Base-by-base conservation (phyloP, 1,140 invertebrate species). In the Idris sp. region DNA sequence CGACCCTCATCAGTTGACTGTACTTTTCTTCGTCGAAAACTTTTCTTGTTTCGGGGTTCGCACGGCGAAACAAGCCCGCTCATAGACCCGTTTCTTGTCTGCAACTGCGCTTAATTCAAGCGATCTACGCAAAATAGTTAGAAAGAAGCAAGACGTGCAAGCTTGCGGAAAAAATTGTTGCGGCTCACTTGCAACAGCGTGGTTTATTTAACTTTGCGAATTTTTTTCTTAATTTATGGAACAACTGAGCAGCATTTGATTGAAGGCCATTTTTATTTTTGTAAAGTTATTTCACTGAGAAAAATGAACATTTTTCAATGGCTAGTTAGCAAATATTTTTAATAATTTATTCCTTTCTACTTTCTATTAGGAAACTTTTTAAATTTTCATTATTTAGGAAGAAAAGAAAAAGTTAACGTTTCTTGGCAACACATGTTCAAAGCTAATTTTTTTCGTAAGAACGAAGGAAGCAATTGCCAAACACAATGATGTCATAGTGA, bases 121-220 rank as follows among this genome's bases (percentile, higher is more conserved):
- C 59, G 53, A 73, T 35, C 41, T 43, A 73, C 58, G 68, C 44
- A 58, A 73, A 64, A 58, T 51, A 73, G 51, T 58, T 56, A 11
- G 16, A 19, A 48, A 62, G 43, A 72, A 14, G 48, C 19, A 40
- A 25, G 36, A 33, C 4, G 4, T 35, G 38, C 11, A 28, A 19
- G 36, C 26, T 15, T 18, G 7, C 26, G 35, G 31, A 48, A 62
- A 62, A 62, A 62, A 62, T 31, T 62, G 35, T 62, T 48, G 22
- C 31, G 35, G 56, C 25, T 49, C 43, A 2, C 43, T 16, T 26
- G 28, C 11, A 13, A 41, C 30, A 35, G 25, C 4, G 22, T 13
- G 16, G 26, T 46, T 62, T 51, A 62, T 62, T 43, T 49, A 62
- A 62, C 44, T 62, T 62, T 43, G 19, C 2, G 26, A 22, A 62